Percentiles rank a stretch among this genome's conserved stretches.
phyloP scores from a whole-genome alignment of 1,140 invertebrate species.

The Drosophila saltans region DNA sequence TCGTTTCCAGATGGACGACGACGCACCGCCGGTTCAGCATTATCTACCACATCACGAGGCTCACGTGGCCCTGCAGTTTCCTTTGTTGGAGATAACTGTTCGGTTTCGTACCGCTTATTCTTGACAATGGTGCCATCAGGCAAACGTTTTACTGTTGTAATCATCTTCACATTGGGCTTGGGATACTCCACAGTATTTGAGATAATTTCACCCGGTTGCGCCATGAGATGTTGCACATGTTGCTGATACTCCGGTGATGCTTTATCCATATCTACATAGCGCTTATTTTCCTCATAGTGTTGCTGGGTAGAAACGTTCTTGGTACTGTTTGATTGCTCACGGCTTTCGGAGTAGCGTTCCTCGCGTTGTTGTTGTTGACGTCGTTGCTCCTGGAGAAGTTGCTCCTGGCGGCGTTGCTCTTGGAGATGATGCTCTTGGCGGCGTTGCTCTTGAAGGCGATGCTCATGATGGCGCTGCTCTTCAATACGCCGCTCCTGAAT shows the following conservation, averaged over 20 bases:
- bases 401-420: constrained; percentile 39
- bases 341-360: constrained; percentile 66
- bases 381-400: constrained; percentile 22
- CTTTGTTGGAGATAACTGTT: constrained; percentile 55
- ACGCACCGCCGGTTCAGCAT: constrained; percentile 43
- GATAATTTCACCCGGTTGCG: constrained; percentile 83
- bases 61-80: constrained; percentile 40
- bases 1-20: constrained; percentile 32
- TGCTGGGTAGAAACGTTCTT: constrained; percentile 74
- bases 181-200: constrained; percentile 86
- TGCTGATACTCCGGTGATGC: constrained; percentile 78
- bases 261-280: constrained; percentile 81
- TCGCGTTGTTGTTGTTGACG: constrained; percentile 45
- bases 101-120: constrained; percentile 86
- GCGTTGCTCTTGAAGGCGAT: constrained; percentile 14
- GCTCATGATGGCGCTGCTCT: constrained; percentile 33
- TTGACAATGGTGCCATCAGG: constrained; percentile 87
- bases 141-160: constrained; percentile 86
- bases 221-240: constrained; percentile 76
- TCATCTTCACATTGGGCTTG: constrained; percentile 86
- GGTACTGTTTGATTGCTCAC: constrained; percentile 64
- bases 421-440: constrained; percentile 32
- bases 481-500: constrained; percentile 35
- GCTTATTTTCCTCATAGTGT: constrained; percentile 75
- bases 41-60: constrained; percentile 60